phyloP scores from a whole-genome alignment of 2,113 vertebrate species.

The Periophthalmodon schlosseri region DNA sequence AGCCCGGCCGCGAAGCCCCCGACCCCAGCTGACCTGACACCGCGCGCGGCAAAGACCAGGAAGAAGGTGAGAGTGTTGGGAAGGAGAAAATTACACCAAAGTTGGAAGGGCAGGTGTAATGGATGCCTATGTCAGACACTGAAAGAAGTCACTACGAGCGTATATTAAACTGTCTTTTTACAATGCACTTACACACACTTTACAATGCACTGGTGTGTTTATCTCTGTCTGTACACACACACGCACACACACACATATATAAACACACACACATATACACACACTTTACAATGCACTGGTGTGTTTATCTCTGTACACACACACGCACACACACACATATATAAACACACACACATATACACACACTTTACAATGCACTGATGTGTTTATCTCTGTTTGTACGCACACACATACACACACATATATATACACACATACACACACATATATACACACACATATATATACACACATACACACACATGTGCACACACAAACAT shows the following conservation, averaged over 20 bases:
- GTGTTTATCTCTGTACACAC: not conserved
- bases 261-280: too few species aligned
- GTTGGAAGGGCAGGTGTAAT: slow-evolving; percentile 13
- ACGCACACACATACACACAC: too few species aligned
- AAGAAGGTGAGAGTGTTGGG: slow-evolving; percentile 42
- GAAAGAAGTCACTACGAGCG: not conserved
- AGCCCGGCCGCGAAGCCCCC: slow-evolving; percentile 69
- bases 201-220: not conserved
- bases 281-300: not conserved
- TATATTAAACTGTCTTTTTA: slow-evolving; percentile 5
- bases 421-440: too few species aligned
- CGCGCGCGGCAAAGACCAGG: slow-evolving; percentile 41
- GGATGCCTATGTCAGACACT: not conserved
- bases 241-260: too few species aligned
- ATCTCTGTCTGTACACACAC: too few species aligned
- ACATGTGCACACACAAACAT: too few species aligned
- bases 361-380: not conserved
- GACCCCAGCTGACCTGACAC: slow-evolving; percentile 68
- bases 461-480: too few species aligned
- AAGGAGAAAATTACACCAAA: not conserved
- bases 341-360: too few species aligned
- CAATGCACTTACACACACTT: not conserved
- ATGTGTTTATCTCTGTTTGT: not conserved
- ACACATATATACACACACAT: too few species aligned
- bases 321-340: too few species aligned